Base-by-base conservation (phyloP, 1,140 invertebrate genomes). In the Drosophila auraria region DNA sequence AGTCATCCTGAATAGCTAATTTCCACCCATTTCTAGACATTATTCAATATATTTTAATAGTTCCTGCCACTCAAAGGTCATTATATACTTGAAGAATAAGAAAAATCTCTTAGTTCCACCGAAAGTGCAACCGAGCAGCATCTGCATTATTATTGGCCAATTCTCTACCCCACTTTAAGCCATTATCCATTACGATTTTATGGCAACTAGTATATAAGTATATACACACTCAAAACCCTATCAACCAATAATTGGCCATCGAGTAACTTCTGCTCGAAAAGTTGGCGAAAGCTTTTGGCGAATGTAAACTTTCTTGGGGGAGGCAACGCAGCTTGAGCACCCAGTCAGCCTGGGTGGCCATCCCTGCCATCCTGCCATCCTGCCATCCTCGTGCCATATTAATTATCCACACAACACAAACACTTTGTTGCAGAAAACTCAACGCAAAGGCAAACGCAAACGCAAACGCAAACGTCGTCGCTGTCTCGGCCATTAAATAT, bases 321-420 rank as follows among this genome's bases (percentile, higher is more conserved):
- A 2, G 36, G 64, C 11, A 30, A 20, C 14, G 20, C 2, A 54
- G 33, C 33, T 14, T 11, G 54, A 40, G 23, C 20, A 25, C 20
- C 15, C 20, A 15, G 51, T 3, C 30, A 6, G 54, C 40, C 40
- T 7, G 5, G 40, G 40, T 42, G 15, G 15, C 23, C 64, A 66
- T 15, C 27, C 6, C 27, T 30, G 6, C 27, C 27, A 30, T 30
- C 27, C 27, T 30, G 15, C 33, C 58, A 66, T 15, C 45, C 25
- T 15, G 27, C 12, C 11, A 54, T 27, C 14, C 2, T 66, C 14
- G 42, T 44, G 66, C 53, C 84, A 78, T 89, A 87, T 89, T 89
- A 87, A 87, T 87, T 87, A 87, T 89, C 72, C 81, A 83, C 77
- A 78, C 68, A 80, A 83, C 49, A 77, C 83, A 87, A 87, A 87